Evolutionary conservation across 2,113 vertebrate species (phyloP).

Genomic region (Tor tambroides): DNA sequence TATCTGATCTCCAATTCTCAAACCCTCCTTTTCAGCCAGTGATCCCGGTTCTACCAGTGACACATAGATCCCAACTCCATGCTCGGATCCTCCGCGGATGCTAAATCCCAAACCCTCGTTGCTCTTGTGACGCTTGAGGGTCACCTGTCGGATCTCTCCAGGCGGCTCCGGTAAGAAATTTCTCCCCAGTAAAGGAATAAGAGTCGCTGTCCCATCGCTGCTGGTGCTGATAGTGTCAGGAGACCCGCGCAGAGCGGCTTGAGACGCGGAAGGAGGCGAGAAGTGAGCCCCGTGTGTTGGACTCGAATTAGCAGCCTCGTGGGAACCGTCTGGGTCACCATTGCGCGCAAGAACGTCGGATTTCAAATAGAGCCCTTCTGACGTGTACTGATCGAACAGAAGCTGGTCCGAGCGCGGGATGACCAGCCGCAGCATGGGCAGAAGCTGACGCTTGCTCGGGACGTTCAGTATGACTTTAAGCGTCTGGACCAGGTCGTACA

Average conservation of each 20-base stretch:
- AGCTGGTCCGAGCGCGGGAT: conserved; percentile 96
- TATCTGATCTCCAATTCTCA: conserved; percentile 93
- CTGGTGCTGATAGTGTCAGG: conserved; percentile 78
- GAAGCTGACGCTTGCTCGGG: conserved; percentile 89
- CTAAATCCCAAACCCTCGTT: conserved; percentile 96
- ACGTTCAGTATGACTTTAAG: conserved; percentile 90
- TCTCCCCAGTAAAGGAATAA: conserved; percentile 74
- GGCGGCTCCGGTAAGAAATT: conserved; percentile 76
- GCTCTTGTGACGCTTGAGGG: conserved; percentile 88
- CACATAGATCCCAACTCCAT: conserved; percentile 95
- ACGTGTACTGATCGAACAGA: conserved; percentile 95
- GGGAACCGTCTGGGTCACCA: conserved; percentile 67
- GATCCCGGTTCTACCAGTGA: conserved; percentile 95
- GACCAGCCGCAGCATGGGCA: conserved; percentile 93
- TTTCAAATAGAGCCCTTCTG: conserved; percentile 90
- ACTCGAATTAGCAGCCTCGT: conserved; percentile 65
- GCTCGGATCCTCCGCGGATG: conserved; percentile 95
- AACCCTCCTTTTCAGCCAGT: conserved; percentile 90
- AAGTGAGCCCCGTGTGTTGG: conserved; percentile 64
- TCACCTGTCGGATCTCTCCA: conserved; percentile 85
- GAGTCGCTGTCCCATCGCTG: conserved; percentile 75
- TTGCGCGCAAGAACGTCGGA: conserved; percentile 71
- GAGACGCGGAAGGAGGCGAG: conserved; percentile 57
- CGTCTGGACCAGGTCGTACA: conserved; percentile 94
- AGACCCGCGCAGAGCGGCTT: conserved; percentile 69